Evolutionary conservation across 2,888 invertebrate genomes (phyloP), one percentile per base, ranked within the genome.

Genomic region (Acrobasis repandana): DNA sequence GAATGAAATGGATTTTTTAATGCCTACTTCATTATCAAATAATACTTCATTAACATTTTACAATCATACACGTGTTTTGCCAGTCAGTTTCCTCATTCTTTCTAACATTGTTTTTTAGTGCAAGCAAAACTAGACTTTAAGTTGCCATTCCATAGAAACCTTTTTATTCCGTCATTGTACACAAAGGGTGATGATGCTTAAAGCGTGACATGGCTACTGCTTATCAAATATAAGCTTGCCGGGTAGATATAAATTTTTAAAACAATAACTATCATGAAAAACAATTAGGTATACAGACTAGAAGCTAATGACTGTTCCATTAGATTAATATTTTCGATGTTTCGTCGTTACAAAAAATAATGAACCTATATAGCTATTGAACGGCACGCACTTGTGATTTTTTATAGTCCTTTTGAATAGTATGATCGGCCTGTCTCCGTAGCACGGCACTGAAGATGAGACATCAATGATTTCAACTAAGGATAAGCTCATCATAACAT

Each of bases 251-350:
- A 52, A 16, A 16, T 16, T 15, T 54, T 36, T 18, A 18, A 36
- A 14, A 18, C 16, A 15, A 15, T 28, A 28, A 28, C 28, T 28
- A 20, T 20, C 14, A 28, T 11, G 50, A 28, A 38, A 54, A 38
- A 54, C 43, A 43, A 54, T 43, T 5, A 28, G 28, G 28, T 34
- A 36, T 18, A 38, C 9, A 54, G 54, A 54, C 54, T 54, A 54
- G 54, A 54, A 54, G 38, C 38, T 54, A 54, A 54, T 54, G 54
- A 54, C 54, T 54, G 20, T 54, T 54, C n/a, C n/a, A 43, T 20
- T 43, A 16, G 20, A 54, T 15, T 38, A 43, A 54, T 54, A 54
- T 54, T 54, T 20, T 54, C 54, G 54, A 43, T 54, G 54, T 54
- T 8, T 36, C 33, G 15, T 52, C 36, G 11, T 15, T 51, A 51